These are phyloP conservation scores for Thalassarche chlororhynchos DNA, from an alignment of 2,113 vertebrate genomes.

Conservation along the genomic window DNA sequence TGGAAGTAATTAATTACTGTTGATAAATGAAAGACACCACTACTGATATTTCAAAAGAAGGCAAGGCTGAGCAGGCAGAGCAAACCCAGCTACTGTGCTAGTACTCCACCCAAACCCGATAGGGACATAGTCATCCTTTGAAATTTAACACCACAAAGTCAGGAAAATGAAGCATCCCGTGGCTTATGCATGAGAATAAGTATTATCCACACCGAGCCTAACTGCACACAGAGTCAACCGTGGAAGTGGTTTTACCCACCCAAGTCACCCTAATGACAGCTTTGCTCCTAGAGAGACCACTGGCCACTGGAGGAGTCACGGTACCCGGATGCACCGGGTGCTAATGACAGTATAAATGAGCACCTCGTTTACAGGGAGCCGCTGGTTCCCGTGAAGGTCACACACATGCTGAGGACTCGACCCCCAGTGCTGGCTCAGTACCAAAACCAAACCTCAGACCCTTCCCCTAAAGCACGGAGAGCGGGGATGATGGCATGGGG, in stretches of 20 bases:
- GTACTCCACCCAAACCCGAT: not conserved
- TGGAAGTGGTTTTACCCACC: not conserved
- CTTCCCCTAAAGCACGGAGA: not conserved
- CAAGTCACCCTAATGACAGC: rapidly evolving
- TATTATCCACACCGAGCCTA: not conserved
- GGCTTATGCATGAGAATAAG: not conserved
- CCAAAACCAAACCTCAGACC: not conserved
- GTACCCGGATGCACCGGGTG: rapidly evolving
- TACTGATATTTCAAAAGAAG: not conserved
- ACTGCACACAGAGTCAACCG: not conserved
- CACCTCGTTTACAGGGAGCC: rapidly evolving
- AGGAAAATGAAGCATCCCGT: not conserved
- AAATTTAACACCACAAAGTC: not conserved
- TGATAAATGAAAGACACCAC: not conserved
- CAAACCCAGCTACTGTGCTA: not conserved
- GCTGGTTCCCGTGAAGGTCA: not conserved
- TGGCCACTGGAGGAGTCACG: not conserved
- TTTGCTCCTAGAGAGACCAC: not conserved
- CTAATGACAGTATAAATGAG: not conserved
- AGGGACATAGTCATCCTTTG: not conserved
- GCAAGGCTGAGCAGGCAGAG: not conserved
- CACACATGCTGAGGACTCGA: not conserved
- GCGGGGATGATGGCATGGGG: rapidly evolving
- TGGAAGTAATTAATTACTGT: not conserved
- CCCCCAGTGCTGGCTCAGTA: not conserved